Evolutionary conservation across 2,113 vertebrate genomes (phyloP), one percentile per base, ranked within the genome.

Genomic region (Amphiprion ocellaris): DNA sequence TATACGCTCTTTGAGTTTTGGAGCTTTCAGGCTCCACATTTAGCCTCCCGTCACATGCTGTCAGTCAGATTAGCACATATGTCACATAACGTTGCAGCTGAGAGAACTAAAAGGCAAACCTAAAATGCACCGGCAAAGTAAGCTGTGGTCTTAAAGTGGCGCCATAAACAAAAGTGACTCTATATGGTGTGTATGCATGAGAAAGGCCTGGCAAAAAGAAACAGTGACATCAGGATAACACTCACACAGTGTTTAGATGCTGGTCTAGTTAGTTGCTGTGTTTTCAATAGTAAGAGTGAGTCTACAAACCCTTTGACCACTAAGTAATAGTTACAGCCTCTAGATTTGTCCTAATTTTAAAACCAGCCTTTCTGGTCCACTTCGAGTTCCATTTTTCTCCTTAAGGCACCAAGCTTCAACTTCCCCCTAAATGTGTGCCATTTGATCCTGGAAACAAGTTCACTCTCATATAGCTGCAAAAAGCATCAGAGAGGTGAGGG

Each of bases 391-490:
- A 52, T 65, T 69, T 69, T 73, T 73, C 26, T 60, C 54, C 53
- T 70, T n/a, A 73, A 55, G 60, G 67, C 79, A 24, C 68, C 33
- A 15, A 24, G 49, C 52, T 69, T 77, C 82, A 64, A 53, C 53
- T 73, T 88, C 49, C 58, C 9, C 33, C 30, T 47, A 46, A 71
- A 84, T 81, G 61, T 71, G 52, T 56, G 85, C 67, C 87, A 90
- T 83, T 81, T 77, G 87, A 87, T 83, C 65, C 65, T 65, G 77
- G 78, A 84, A 85, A 81, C 62, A 85, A 61, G 74, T 63, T 68
- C 49, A 50, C 19, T 90, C 71, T 65, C 21, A 17, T 82, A 76
- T 86, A 90, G 82, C 93, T 94, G 94, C 73, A 80, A 87, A 93
- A 92, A 68, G 76, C 88, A 94, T 94, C 85, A 89, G 61, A 69